phyloP scores from a whole-genome alignment of 1,140 invertebrate species.

The Polypedilum vanderplanki region DNA sequence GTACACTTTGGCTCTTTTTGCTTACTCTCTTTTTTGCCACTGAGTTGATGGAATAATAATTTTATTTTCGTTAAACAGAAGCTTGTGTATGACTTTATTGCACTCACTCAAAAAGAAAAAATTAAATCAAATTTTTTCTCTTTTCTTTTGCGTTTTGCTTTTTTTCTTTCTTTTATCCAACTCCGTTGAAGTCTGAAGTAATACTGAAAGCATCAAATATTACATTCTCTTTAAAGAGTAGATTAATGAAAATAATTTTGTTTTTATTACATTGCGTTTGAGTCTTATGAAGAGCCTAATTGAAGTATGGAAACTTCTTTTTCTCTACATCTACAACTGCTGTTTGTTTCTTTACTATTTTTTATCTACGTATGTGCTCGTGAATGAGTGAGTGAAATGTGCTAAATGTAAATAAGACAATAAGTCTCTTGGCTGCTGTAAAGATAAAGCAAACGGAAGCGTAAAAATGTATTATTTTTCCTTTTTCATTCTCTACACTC shows the following conservation, averaged over 20 bases:
- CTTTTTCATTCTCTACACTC: too few relatives aligned
- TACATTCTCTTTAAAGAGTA: slow-evolving; percentile 21
- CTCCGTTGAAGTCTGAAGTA: slow-evolving; percentile 22
- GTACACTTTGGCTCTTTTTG: background rate
- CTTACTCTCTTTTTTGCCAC: background rate
- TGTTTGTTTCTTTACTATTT: too few relatives aligned
- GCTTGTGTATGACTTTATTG: slow-evolving; percentile 12
- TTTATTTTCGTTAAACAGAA: background rate
- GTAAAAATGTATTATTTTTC: too few relatives aligned
- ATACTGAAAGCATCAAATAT: slow-evolving; percentile 15
- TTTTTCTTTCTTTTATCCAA: slow-evolving; percentile 15
- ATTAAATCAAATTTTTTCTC: background rate
- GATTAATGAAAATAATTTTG: slow-evolving; percentile 8
- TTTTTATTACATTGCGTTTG: slow-evolving; percentile 18
- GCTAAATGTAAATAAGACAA: too few relatives aligned
- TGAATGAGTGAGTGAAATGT: too few relatives aligned
- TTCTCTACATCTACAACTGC: too few relatives aligned
- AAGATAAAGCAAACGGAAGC: too few relatives aligned
- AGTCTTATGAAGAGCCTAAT: slow-evolving; percentile 11
- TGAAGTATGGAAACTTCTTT: slow-evolving; percentile 2
- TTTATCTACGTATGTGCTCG: too few relatives aligned
- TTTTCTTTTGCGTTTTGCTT: background rate
- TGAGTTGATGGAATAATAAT: slow-evolving; percentile 18
- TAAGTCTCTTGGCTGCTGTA: too few relatives aligned
- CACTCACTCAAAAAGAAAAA: background rate